Evolutionary conservation across 2,888 invertebrate genomes (phyloP), one percentile per base, ranked within the genome.

Genomic region (Laspeyria flexula): DNA sequence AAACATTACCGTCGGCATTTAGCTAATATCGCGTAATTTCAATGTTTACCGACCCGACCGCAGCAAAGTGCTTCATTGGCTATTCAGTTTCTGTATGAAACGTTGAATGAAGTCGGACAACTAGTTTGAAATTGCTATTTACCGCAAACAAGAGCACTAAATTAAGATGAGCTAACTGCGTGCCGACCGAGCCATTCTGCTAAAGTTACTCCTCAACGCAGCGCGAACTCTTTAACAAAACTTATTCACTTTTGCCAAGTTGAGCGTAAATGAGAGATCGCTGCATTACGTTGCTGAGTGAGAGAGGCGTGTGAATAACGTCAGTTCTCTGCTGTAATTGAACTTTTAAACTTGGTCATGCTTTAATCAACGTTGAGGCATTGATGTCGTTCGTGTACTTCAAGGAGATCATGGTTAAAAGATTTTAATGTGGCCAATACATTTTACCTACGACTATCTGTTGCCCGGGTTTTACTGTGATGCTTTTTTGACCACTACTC

Each of bases 61-160:
- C 55, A 56, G 42, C 53, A 52, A 69, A 72, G 65, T 67, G 73
- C 64, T 64, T 75, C 75, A 79, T 80, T 76, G 71, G 65, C 73
- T 70, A 76, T 79, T 78, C 79, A 79, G 54, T 50, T 58, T 52
- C 60, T 58, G 64, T 62, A 68, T 71, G 61, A 73, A 74, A 60
- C 61, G 65, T 65, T 68, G 72, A 70, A 65, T 67, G 70, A 82
- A 86, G 77, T 78, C 72, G 71, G 75, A 82, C 81, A 81, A 84
- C 83, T 83, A 83, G 82, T 81, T 82, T 78, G 78, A 86, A 90
- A 88, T 87, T 84, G 82, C 81, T 87, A 85, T 86, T 87, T 87
- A 85, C 85, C 83, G 66, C 84, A 85, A 86, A 88, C 87, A 88
- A 86, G 87, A 83, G 76, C 77, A 77, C 79, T 83, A 85, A 87